Conservation (phyloP, 35 echinoderm and acorn worm genomes). For the Patiria miniata region DNA sequence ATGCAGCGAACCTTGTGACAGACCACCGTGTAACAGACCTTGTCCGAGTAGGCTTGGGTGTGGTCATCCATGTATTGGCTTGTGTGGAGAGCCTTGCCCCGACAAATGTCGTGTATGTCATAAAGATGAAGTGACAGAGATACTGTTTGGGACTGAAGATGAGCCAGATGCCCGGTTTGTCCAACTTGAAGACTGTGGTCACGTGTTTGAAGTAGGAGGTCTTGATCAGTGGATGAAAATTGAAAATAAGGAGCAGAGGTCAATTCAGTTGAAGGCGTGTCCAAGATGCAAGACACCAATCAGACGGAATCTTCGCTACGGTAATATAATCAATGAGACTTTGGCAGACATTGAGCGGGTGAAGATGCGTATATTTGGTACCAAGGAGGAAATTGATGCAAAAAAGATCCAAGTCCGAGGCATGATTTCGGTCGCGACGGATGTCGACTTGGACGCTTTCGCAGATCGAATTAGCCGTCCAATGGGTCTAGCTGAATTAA, state of each 20-base stretch:
- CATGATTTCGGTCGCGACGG: no score
- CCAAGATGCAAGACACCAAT: constrained; percentile 66
- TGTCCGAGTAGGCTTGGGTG: constrained; percentile 51
- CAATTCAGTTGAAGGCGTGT: constrained; percentile 48
- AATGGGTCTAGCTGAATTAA: no score
- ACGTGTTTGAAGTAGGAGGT: constrained; percentile 68
- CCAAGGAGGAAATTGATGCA: constrained; percentile 14
- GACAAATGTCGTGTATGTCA: constrained; percentile 80
- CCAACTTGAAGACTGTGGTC: constrained; percentile 73
- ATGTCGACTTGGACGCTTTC: no score
- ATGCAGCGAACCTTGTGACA: constrained; percentile 65
- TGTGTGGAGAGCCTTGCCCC: constrained; percentile 87
- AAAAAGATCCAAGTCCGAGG: background rate
- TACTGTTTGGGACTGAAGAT: constrained; percentile 77
- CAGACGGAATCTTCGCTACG: constrained; percentile 70
- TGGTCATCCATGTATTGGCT: constrained; percentile 81
- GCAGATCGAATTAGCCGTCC: no score
- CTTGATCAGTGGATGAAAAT: constrained; percentile 80
- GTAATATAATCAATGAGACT: constrained; percentile 66
- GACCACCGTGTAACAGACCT: constrained; percentile 52
- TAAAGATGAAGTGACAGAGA: constrained; percentile 61
- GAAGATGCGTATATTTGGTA: constrained; percentile 56
- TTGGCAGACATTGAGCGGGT: constrained; percentile 63
- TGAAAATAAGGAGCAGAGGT: background rate
- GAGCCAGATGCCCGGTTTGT: constrained; percentile 78